phyloP scores from a whole-genome alignment of 2,888 invertebrate species.

The Campoplex nolae region DNA sequence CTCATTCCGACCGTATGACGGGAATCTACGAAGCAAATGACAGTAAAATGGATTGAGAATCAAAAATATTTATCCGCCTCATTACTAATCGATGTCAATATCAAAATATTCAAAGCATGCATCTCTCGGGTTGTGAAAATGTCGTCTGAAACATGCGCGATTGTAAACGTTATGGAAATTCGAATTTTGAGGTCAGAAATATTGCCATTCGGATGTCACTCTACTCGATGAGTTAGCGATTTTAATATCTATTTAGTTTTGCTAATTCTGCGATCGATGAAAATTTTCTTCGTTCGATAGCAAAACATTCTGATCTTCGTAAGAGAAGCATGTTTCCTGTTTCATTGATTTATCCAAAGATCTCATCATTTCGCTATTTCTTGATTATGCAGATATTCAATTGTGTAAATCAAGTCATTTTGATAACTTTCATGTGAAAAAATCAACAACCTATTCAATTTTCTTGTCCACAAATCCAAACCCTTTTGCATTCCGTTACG shows the following conservation, averaged over 20 bases:
- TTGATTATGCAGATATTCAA: no score
- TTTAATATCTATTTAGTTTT: background rate
- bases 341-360: no score
- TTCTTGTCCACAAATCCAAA: no score
- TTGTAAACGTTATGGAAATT: background rate
- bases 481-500: no score
- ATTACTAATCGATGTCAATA: background rate
- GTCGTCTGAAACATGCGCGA: background rate
- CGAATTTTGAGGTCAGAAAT: background rate
- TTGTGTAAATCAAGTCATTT: no score
- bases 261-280: background rate
- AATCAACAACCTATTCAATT: no score
- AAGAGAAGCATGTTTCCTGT: background rate
- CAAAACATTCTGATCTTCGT: background rate
- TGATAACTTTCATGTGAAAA: no score
- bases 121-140: background rate
- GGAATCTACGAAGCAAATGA: background rate
- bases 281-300: background rate
- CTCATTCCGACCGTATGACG: background rate
- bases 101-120: background rate
- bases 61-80: background rate
- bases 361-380: no score
- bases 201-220: background rate
- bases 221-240: background rate
- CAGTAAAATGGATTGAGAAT: background rate